Percentiles rank a stretch among this genome's conserved stretches.
Evolutionary conservation across 1,140 invertebrate species (phyloP).

Genomic region (Solen grandis): DNA sequence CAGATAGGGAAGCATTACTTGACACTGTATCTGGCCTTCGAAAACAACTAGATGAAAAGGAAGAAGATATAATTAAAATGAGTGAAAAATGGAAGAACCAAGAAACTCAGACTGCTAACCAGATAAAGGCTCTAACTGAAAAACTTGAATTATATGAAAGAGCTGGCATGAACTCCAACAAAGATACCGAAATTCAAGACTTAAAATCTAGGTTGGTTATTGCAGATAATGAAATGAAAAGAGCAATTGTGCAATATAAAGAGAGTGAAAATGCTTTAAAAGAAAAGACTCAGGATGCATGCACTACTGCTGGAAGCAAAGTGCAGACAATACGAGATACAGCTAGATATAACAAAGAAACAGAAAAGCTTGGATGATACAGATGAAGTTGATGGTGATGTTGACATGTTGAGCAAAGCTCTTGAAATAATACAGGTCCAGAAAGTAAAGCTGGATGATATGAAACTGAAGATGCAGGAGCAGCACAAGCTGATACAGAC

Average conservation of each 20-base stretch:
- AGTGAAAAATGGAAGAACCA: background rate
- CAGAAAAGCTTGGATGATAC: background rate
- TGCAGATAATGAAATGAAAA: slow-evolving; percentile 12
- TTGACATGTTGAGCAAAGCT: background rate
- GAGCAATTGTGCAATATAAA: background rate
- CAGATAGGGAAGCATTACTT: background rate
- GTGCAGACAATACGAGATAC: slow-evolving; percentile 45
- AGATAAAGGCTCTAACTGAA: background rate
- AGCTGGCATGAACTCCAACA: slow-evolving; percentile 6
- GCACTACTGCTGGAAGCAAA: slow-evolving; percentile 17
- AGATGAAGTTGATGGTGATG: slow-evolving; percentile 51
- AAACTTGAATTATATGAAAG: background rate
- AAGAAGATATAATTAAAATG: background rate
- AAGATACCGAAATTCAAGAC: slow-evolving; percentile 29
- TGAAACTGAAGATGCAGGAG: slow-evolving; percentile 13
- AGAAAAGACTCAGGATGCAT: background rate
- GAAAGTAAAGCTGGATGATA: background rate
- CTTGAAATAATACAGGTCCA: background rate
- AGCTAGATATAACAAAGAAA: slow-evolving; percentile 29
- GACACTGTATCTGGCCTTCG: background rate
- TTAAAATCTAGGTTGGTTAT: background rate
- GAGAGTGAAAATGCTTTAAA: background rate
- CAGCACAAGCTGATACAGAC: slow-evolving; percentile 15
- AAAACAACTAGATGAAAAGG: background rate
- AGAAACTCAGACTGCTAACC: background rate